phyloP scores from a whole-genome alignment of 2,797 vertebrate genomes.

The Macropodus opercularis region DNA sequence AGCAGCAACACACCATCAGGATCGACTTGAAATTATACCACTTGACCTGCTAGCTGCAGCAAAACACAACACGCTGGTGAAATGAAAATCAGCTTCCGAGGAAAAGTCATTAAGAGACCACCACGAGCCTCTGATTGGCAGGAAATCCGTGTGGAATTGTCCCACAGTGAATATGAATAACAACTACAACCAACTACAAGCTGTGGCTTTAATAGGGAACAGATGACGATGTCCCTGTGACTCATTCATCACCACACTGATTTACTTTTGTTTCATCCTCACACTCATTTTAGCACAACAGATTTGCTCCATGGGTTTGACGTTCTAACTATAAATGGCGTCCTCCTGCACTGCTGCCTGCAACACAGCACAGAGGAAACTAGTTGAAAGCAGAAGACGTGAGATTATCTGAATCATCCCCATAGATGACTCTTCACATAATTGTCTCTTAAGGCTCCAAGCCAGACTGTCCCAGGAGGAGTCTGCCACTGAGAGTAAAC shows the following conservation, averaged over 20 bases:
- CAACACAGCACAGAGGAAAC: neutral
- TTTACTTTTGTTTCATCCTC: neutral
- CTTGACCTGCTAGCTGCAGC: conserved; percentile 15
- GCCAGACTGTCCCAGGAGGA: conserved; percentile 10
- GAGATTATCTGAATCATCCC: conserved; percentile 46
- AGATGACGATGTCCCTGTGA: conserved; percentile 29
- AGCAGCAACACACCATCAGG: neutral
- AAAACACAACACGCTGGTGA: conserved; percentile 34
- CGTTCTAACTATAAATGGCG: conserved; percentile 30
- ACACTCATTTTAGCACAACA: neutral
- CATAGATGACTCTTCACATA: conserved; percentile 39
- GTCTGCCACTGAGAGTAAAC: conserved; percentile 24
- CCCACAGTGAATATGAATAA: conserved; percentile 47
- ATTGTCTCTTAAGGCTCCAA: conserved; percentile 44
- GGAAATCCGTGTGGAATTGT: conserved; percentile 60
- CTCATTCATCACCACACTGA: conserved; percentile 28
- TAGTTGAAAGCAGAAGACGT: neutral
- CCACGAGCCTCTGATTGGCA: conserved; percentile 37
- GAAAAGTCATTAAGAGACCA: conserved; percentile 55
- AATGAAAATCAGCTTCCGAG: conserved; percentile 42
- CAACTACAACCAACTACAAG: no score
- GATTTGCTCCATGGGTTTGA: neutral
- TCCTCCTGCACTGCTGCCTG: conserved; percentile 1
- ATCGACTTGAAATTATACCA: conserved; percentile 3
- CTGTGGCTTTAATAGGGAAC: conserved; percentile 35